Evolutionary conservation across 2,888 invertebrate species (phyloP), one percentile per base, ranked within the genome.

Genomic region (Lissocephala sabroskyi): DNA sequence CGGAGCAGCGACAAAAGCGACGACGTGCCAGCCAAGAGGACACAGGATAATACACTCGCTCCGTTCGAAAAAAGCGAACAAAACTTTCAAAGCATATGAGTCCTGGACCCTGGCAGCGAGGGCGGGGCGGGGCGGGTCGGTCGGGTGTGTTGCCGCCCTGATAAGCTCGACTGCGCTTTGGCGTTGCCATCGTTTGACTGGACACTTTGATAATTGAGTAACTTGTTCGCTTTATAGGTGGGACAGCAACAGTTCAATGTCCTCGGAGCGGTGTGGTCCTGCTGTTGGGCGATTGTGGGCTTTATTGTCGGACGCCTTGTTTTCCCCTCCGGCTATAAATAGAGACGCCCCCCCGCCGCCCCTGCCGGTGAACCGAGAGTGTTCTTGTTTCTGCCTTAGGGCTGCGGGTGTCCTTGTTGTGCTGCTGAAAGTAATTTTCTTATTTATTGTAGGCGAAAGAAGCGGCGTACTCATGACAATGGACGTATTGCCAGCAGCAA

Each of bases 171-270:
- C n/a, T 19, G 37, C 18, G 19, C 19, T 18, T 37, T 11, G 30
- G 3, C 11, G 18, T 37, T n/a, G 37, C 16, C 19, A 17, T 37
- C 18, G 37, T 37, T 37, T 37, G 37, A 37, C 63, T 67, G 67
- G 67, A 71, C 67, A 75, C 76, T 71, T 60, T 60, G 67, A 63
- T 67, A 71, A 67, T 75, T 75, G 75, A 65, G 66, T 65, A 59
- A 70, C 51, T 74, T 54, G 63, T 35, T 52, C 46, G 32, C 37
- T 49, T 36, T 26, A 32, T 17, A 47, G 19, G 26, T 37, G 18
- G 28, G 30, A 39, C 36, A 19, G 35, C 14, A 11, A 41, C 54
- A 57, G 67, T 67, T 67, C 76, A 67, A 75, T 71, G 75, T 58
- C 62, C 66, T 45, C 41, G 47, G 41, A 45, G 53, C 50, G 49